phyloP scores from a whole-genome alignment of 1,140 invertebrate species.

The Sarcophaga bullata region DNA sequence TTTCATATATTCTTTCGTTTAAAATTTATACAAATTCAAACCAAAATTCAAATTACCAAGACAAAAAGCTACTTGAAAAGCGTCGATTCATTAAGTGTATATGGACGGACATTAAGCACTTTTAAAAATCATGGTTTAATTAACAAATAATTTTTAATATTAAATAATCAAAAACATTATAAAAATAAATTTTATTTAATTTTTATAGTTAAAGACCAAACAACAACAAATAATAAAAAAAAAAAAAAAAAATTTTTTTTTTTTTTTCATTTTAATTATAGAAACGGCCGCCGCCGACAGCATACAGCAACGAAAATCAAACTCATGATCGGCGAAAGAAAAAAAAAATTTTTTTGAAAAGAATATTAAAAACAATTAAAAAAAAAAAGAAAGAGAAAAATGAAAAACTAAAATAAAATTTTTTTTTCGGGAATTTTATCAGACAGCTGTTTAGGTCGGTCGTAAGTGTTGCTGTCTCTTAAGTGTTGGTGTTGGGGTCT shows the following conservation, averaged over 20 bases:
- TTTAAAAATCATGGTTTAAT: constrained; percentile 16
- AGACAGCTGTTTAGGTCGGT: not conserved
- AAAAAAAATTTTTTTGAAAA: not conserved
- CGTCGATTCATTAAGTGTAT: too few relatives aligned
- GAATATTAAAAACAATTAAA: too few relatives aligned
- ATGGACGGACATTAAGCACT: not conserved
- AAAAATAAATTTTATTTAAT: too few relatives aligned
- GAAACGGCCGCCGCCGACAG: constrained; percentile 10
- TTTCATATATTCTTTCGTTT: too few relatives aligned
- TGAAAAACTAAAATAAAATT: not conserved
- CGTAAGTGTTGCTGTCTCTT: too few relatives aligned
- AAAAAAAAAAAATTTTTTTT: not conserved
- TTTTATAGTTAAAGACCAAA: too few relatives aligned
- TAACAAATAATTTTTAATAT: constrained; percentile 1
- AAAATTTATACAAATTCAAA: too few relatives aligned
- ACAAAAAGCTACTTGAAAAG: too few relatives aligned
- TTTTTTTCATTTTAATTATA: not conserved
- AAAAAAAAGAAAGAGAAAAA: not conserved
- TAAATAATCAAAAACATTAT: not conserved
- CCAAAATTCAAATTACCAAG: too few relatives aligned
- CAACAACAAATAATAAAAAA: too few relatives aligned
- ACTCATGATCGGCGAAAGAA: not conserved
- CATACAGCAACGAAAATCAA: not conserved
- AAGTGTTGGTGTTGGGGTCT: not conserved
- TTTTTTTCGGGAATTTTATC: not conserved